These are phyloP conservation scores for Drosophila longiperda DNA, from an alignment of 2,888 invertebrate species.

Conservation along the genomic window DNA sequence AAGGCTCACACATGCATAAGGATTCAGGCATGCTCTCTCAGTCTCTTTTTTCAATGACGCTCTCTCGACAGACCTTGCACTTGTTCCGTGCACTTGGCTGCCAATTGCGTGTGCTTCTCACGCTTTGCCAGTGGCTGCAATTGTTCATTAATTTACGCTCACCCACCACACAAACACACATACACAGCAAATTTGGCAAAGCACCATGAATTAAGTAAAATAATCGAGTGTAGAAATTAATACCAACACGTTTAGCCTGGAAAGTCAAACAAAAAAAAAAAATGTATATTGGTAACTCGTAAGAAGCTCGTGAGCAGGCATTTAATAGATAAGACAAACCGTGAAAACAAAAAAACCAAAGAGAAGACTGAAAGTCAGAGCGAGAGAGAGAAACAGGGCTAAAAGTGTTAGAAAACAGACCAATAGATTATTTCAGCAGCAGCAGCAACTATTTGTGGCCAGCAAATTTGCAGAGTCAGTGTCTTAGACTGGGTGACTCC, in stretches of 20 bases:
- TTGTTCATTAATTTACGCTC: constrained; percentile 56
- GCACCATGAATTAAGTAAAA: constrained; percentile 31
- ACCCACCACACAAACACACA: constrained; percentile 20
- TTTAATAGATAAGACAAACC: constrained; percentile 47
- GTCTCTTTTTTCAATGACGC: constrained; percentile 6
- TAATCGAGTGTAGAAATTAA: constrained; percentile 25
- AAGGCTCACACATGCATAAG: constrained; percentile 35
- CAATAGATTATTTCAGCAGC: constrained; percentile 36
- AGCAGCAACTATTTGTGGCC: constrained; percentile 29
- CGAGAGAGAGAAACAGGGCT: constrained; percentile 28
- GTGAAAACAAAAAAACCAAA: constrained; percentile 24
- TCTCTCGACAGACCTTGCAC: constrained; percentile 66
- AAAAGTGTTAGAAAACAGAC: constrained; percentile 20
- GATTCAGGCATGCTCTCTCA: constrained; percentile 39
- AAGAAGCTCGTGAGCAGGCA: constrained; percentile 37
- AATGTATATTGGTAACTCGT: constrained; percentile 19
- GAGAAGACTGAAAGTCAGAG: constrained; percentile 5
- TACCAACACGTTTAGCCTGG: constrained; percentile 32
- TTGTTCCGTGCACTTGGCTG: constrained; percentile 49
- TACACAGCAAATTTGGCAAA: constrained; percentile 33
- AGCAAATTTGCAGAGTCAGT: constrained; percentile 48
- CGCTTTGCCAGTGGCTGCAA: constrained; percentile 40
- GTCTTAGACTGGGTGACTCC: constrained; percentile 58
- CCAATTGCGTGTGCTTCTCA: constrained; percentile 40
- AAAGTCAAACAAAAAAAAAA: constrained; percentile 26